phyloP scores from a whole-genome alignment of 92 coral and sea anemone genomes.

The Epizoanthus rinbou region DNA sequence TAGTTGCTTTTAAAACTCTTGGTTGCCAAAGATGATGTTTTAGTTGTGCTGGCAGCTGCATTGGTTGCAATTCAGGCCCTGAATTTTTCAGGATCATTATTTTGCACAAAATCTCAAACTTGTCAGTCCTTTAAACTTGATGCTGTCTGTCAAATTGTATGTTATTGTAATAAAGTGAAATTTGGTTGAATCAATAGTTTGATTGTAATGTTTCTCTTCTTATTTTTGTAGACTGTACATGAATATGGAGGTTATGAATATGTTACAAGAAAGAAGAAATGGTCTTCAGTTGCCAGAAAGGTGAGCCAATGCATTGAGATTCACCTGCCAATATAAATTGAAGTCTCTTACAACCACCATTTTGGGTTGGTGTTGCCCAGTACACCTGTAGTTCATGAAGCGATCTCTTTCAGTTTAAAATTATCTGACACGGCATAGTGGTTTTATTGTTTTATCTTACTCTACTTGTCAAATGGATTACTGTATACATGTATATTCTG shows the following conservation, averaged over 20 bases:
- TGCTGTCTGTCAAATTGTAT: no score
- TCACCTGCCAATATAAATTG: not conserved
- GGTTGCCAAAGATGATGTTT: not conserved
- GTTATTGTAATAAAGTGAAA: no score
- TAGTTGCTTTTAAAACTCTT: no score
- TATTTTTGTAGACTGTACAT: constrained; percentile 80
- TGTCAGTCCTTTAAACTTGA: no score
- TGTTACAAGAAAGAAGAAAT: constrained; percentile 93
- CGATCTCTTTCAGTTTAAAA: not conserved
- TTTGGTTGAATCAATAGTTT: no score
- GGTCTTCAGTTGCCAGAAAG: constrained; percentile 95
- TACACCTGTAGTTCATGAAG: not conserved
- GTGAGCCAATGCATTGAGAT: constrained; percentile 34
- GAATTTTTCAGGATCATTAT: not conserved
- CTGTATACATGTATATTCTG: no score
- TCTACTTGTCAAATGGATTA: no score
- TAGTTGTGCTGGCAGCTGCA: not conserved
- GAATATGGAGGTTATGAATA: constrained; percentile 97
- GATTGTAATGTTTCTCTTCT: no score
- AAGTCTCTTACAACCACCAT: not conserved
- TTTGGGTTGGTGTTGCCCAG: not conserved
- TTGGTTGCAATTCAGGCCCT: not conserved
- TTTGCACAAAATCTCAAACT: no score
- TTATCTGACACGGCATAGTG: no score
- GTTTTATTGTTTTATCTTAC: no score